phyloP scores from a whole-genome alignment of 2,888 invertebrate species.

The Orthonevra nobilis region DNA sequence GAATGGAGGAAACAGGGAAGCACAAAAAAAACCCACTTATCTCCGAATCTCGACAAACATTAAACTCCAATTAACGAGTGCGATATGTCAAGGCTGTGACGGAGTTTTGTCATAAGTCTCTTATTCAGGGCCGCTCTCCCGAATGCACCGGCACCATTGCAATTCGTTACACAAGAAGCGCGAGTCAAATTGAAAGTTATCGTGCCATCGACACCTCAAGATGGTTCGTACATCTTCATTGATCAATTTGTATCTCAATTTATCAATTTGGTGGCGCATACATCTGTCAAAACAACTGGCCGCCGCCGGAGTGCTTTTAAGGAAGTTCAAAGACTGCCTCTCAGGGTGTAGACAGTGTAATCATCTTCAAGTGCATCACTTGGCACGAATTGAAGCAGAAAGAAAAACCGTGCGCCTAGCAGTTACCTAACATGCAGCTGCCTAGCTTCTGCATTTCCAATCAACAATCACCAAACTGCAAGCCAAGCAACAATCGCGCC shows the following conservation, averaged over 20 bases:
- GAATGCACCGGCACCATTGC: neutral
- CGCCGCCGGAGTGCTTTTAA: conserved; percentile 33
- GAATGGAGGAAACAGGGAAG: neutral
- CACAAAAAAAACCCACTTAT: neutral
- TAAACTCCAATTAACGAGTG: neutral
- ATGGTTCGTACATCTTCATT: conserved; percentile 25
- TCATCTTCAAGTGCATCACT: conserved; percentile 67
- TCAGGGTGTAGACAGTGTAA: neutral
- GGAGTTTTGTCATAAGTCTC: conserved; percentile 6
- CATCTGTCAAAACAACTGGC: conserved; percentile 38
- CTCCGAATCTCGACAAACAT: neutral
- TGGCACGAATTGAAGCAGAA: conserved; percentile 50
- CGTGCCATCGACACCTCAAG: conserved; percentile 15
- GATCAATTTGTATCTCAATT: conserved; percentile 17
- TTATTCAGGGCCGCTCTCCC: neutral
- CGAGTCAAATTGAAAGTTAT: neutral
- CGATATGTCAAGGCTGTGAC: conserved; percentile 16
- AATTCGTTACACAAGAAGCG: neutral
- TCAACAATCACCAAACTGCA: conserved; percentile 24
- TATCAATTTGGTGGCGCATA: too few species aligned
- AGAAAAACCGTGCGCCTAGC: conserved; percentile 12
- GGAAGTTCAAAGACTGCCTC: conserved; percentile 38
- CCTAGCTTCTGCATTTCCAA: conserved; percentile 46
- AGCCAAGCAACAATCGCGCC: neutral
- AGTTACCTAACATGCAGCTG: conserved; percentile 50